Evolutionary conservation across 92 coral and sea anemone species (phyloP).

Genomic region (Porites lobata): DNA sequence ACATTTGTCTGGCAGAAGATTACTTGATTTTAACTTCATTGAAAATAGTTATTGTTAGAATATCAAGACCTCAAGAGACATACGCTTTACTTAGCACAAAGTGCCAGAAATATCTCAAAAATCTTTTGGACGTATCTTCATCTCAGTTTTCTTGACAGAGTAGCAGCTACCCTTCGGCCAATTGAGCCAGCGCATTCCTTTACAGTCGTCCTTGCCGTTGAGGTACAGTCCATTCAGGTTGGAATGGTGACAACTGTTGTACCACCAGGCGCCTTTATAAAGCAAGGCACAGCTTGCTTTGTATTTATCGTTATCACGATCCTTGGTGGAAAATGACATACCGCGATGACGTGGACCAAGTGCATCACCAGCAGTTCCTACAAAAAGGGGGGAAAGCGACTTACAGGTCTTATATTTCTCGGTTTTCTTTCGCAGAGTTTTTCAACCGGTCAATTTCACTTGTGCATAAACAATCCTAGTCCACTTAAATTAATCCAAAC

Average conservation of each 20-base stretch:
- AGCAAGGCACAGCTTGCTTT: not conserved
- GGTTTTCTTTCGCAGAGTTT: too few species aligned
- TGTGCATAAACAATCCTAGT: too few species aligned
- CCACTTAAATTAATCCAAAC: too few species aligned
- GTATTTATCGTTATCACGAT: conserved; percentile 20
- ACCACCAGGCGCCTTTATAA: conserved; percentile 52
- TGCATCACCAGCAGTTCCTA: not conserved
- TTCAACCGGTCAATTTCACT: too few species aligned
- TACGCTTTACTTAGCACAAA: too few species aligned
- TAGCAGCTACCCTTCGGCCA: not conserved
- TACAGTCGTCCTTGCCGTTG: not conserved
- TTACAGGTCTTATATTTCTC: too few species aligned
- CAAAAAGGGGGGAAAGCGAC: too few species aligned
- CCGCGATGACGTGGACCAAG: not conserved
- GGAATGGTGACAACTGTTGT: conserved; percentile 18
- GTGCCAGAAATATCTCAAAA: not conserved
- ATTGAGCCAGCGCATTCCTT: not conserved
- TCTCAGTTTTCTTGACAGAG: not conserved
- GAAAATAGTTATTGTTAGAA: too few species aligned
- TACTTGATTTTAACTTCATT: too few species aligned
- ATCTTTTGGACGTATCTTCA: conserved; percentile 5
- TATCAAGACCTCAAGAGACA: too few species aligned
- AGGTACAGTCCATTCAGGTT: conserved; percentile 46
- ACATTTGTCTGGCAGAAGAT: too few species aligned
- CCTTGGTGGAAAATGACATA: conserved; percentile 1